Evolutionary conservation across 2,797 vertebrate genomes (phyloP).

Genomic region (Margarornis squamiger): DNA sequence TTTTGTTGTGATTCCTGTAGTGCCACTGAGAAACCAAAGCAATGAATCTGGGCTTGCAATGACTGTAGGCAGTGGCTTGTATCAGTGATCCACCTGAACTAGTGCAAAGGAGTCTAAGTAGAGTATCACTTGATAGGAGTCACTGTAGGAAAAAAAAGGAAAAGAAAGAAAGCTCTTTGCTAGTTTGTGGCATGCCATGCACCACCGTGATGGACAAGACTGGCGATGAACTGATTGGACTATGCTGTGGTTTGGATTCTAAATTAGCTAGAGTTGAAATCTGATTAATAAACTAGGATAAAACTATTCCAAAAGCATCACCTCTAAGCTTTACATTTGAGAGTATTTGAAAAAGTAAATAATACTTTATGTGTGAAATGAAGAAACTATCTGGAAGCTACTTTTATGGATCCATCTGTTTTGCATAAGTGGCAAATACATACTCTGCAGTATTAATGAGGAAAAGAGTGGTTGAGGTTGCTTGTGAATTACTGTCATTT

Average conservation of each 20-base stretch:
- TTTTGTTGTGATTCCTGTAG: not conserved
- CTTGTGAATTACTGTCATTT: not conserved
- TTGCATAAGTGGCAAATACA: not conserved
- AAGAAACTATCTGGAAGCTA: not conserved
- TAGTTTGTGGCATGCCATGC: not conserved
- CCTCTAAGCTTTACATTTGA: not conserved
- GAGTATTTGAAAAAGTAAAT: not conserved
- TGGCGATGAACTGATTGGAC: not conserved
- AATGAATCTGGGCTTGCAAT: not conserved
- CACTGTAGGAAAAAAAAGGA: not conserved
- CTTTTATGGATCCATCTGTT: not conserved
- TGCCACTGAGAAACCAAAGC: not conserved
- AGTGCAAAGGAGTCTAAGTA: not conserved
- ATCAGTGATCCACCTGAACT: not conserved
- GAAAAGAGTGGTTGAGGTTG: not conserved
- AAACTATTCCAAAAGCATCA: not conserved
- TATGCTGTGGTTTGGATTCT: not conserved
- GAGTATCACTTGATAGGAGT: not conserved
- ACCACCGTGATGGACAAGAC: not conserved
- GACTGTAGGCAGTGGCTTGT: not conserved
- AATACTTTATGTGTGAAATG: not conserved
- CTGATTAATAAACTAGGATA: not conserved
- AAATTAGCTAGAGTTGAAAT: not conserved
- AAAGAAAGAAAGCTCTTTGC: not conserved
- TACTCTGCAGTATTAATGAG: not conserved